Evolutionary conservation across 1,140 invertebrate genomes (phyloP), one percentile per base, ranked within the genome.

Genomic region (Andricus grossulariae): DNA sequence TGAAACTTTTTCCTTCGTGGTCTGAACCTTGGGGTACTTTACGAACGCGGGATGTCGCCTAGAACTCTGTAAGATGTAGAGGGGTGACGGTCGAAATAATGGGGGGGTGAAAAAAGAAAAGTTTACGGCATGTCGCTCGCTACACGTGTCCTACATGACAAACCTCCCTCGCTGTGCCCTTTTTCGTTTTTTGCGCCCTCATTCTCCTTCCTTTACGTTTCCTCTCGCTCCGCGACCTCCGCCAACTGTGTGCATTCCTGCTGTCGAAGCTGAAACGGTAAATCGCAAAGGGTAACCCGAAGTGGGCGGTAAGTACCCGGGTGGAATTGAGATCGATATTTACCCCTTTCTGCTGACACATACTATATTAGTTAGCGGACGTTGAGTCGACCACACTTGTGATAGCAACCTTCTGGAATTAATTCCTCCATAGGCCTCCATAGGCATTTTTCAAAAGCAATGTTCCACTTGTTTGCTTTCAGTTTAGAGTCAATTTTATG

Each of bases 101-200:
- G 13, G 55, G 5, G 32, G 51, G 16, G 16, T 50, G 15, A 50
- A 50, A 66, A 71, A 75, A 73, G 79, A 71, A 80, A 84, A 85
- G 74, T 85, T 87, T 84, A 85, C 82, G 83, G 85, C 75, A 74
- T 75, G 80, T 25, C 21, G 32, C 57, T 60, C 21, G 57, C 57
- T 60, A 85, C 83, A 82, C 84, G 83, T 83, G 83, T 85, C 80
- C 71, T 76, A 80, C 79, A 82, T 83, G 80, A 85, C 78, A 79
- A 82, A 80, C 76, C 66, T 66, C 55, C 32, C 21, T 72, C 51
- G 75, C 71, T 78, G n/a, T 78, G 16, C 52, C 52, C 52, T 71
- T 52, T 19, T 72, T 73, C 77, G 25, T 55, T 71, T 70, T 75
- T 77, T 74, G 77, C 74, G 39, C 39, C 39, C 39, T 45, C 39